Conservation (phyloP, 2,113 vertebrate genomes). For the Smithornis capensis region DNA sequence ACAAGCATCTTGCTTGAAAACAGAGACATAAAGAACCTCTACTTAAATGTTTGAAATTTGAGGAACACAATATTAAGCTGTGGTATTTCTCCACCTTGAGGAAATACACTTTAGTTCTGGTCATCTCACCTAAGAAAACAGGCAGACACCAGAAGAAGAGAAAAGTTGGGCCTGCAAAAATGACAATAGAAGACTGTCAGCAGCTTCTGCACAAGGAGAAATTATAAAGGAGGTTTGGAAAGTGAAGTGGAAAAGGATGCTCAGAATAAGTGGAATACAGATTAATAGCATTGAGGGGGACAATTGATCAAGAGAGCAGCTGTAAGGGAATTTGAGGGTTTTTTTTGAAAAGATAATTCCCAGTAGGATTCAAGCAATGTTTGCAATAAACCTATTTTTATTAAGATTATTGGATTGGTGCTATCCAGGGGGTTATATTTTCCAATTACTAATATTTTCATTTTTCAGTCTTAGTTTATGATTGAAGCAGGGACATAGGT, state of each 20-base stretch:
- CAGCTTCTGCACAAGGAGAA: background rate
- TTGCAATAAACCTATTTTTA: conserved; percentile 67
- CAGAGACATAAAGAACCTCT: background rate
- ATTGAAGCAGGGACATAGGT: conserved; percentile 62
- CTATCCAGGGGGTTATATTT: conserved; percentile 63
- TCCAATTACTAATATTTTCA: conserved; percentile 65
- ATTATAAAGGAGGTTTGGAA: background rate
- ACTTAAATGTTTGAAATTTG: background rate
- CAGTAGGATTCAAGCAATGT: conserved; percentile 37
- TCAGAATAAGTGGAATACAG: background rate
- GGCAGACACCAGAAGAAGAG: background rate
- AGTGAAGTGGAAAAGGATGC: background rate
- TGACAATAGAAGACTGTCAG: background rate
- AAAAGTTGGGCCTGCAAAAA: background rate
- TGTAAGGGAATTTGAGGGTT: conserved; percentile 38
- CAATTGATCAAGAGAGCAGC: conserved; percentile 49
- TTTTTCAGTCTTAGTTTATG: conserved; percentile 63
- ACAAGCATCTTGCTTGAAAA: background rate
- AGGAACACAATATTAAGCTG: background rate
- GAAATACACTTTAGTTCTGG: background rate
- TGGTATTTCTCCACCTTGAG: background rate
- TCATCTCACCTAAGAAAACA: background rate
- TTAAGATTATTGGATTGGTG: conserved; percentile 68
- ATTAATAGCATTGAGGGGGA: conserved; percentile 22
- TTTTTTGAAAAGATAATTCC: conserved; percentile 35